phyloP scores from a whole-genome alignment of 2,888 invertebrate genomes.

The Pandemis heparana region DNA sequence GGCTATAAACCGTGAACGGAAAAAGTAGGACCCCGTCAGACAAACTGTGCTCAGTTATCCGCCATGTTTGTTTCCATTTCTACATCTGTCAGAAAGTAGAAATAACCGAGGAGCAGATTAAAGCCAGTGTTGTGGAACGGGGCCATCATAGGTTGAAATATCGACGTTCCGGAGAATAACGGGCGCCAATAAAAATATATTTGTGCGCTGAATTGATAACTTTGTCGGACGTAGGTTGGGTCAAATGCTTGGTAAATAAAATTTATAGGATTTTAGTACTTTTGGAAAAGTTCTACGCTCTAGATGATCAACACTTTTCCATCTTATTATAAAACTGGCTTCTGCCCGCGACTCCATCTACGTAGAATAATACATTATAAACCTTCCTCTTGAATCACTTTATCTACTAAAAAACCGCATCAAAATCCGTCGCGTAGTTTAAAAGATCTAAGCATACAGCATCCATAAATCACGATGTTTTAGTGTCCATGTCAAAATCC shows the following conservation, averaged over 20 bases:
- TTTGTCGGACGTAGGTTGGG: background rate
- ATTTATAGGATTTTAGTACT: background rate
- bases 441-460: no score
- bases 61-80: slow-evolving; percentile 37
- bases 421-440: no score
- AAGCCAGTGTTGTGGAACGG: slow-evolving; percentile 38
- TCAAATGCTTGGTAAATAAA: background rate
- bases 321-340: no score
- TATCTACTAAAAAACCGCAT: no score
- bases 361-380: no score
- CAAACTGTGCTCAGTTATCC: slow-evolving; percentile 23
- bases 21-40: slow-evolving; percentile 19
- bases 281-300: background rate
- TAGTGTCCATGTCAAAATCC: no score
- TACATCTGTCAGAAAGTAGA: slow-evolving; percentile 33
- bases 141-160: slow-evolving; percentile 37
- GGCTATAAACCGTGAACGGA: slow-evolving; percentile 3
- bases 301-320: no score
- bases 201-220: slow-evolving; percentile 37
- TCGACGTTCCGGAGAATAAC: slow-evolving; percentile 14
- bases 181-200: slow-evolving; percentile 39
- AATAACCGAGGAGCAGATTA: slow-evolving; percentile 38
- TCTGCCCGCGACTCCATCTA: no score
- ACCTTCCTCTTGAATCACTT: no score
- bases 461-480: no score